Evolutionary conservation across 2,797 vertebrate genomes (phyloP).

Genomic region (Crenichthys baileyi): DNA sequence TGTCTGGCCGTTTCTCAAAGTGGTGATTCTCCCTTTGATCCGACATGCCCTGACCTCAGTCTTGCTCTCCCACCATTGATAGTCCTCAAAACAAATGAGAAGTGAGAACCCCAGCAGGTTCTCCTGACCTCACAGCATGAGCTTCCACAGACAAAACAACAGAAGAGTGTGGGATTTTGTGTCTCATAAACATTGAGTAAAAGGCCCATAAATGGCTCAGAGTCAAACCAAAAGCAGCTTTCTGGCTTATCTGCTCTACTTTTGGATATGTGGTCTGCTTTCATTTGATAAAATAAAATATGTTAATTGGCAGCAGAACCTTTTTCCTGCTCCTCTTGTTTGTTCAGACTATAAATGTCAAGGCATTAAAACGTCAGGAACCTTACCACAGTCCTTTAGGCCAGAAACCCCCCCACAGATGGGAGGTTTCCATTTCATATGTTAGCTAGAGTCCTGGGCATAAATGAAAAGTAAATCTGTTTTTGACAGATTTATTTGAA

Average conservation of each 20-base stretch:
- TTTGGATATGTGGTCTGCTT: neutral
- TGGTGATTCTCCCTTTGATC: neutral
- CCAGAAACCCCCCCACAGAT: too few species aligned
- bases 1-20: constrained; percentile 74
- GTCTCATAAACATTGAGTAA: constrained; percentile 8
- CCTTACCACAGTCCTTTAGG: too few species aligned
- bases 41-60: neutral
- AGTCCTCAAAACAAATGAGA: constrained; percentile 36
- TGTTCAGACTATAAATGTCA: neutral
- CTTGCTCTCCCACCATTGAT: constrained; percentile 15
- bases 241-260: neutral
- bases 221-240: neutral
- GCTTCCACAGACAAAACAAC: neutral
- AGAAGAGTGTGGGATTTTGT: constrained; percentile 1
- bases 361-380: neutral
- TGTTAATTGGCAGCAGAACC: neutral
- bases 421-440: too few species aligned
- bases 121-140: neutral
- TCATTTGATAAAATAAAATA: neutral
- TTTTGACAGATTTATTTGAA: too few species aligned
- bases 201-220: neutral
- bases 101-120: constrained; percentile 10
- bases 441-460: too few species aligned
- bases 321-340: neutral
- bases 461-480: too few species aligned